A percentile compares a stretch with the other conserved stretches of the same genome.
Evolutionary conservation across 2,888 invertebrate genomes (phyloP).

Genomic region (Chymomyza amoena): DNA sequence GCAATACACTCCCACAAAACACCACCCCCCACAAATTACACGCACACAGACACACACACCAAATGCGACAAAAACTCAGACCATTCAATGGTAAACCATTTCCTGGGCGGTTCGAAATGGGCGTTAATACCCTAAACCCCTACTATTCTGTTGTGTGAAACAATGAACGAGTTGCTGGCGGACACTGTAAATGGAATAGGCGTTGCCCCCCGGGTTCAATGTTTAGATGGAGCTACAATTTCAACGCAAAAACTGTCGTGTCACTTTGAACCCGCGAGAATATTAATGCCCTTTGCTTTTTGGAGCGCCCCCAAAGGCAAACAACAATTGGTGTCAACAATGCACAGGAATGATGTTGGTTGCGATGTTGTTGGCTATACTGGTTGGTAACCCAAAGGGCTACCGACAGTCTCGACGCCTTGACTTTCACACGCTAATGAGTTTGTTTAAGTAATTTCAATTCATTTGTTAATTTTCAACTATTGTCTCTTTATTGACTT

Average conservation of each 20-base stretch:
- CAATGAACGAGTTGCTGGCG: background rate
- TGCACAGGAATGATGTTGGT: conserved; percentile 19
- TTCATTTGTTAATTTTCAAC: conserved; percentile 69
- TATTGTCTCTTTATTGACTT: conserved; percentile 53
- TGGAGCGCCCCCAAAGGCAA: background rate
- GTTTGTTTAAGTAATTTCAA: conserved; percentile 72
- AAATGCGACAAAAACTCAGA: background rate
- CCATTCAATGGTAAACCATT: conserved; percentile 27
- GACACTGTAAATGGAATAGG: conserved; percentile 40
- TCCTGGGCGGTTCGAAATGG: background rate
- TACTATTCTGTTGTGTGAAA: background rate
- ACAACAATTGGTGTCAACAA: conserved; percentile 62
- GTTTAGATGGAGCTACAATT: conserved; percentile 42
- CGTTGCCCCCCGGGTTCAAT: conserved; percentile 33
- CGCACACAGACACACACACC: background rate
- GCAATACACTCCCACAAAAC: conserved; percentile 8
- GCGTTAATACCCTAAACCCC: conserved; percentile 1
- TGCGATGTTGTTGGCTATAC: background rate
- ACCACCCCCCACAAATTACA: background rate
- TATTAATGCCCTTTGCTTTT: background rate
- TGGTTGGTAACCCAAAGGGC: conserved; percentile 28
- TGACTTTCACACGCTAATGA: conserved; percentile 67
- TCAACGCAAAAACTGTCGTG: conserved; percentile 29
- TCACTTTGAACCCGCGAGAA: background rate
- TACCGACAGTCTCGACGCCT: conserved; percentile 30